Conservation (phyloP, 1,140 invertebrate species). For the Musca domestica region DNA sequence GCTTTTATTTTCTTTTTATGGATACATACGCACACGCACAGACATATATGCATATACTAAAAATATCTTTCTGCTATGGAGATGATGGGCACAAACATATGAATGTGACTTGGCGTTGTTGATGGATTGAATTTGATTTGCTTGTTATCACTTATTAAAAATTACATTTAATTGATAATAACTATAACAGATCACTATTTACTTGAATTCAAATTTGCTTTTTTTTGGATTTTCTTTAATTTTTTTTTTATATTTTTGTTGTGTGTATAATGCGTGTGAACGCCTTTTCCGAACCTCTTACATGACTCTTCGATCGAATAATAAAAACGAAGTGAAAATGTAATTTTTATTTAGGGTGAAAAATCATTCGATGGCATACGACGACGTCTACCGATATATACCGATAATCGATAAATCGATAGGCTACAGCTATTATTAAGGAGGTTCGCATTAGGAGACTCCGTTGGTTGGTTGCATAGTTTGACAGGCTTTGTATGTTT, state of each 20-base stretch:
- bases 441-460: too few species aligned
- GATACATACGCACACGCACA: background rate
- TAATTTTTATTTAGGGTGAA: too few species aligned
- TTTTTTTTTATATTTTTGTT: constrained; percentile 21
- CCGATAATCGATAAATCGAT: too few species aligned
- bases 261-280: constrained; percentile 24
- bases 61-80: background rate
- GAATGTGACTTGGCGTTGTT: background rate
- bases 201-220: constrained; percentile 15
- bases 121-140: constrained; percentile 23
- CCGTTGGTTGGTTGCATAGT: too few species aligned
- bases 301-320: constrained; percentile 25
- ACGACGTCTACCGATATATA: too few species aligned
- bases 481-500: too few species aligned
- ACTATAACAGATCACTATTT: constrained; percentile 25
- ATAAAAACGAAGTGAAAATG: constrained; percentile 22
- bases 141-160: constrained; percentile 21
- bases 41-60: constrained; percentile 8
- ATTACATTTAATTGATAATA: constrained; percentile 24
- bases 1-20: background rate
- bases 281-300: constrained; percentile 24
- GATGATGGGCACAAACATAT: too few species aligned
- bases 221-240: constrained; percentile 15
- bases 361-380: too few species aligned
- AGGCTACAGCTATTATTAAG: too few species aligned